Base-by-base conservation (phyloP, 2,888 invertebrate species). In the Eustalomyia histrio region DNA sequence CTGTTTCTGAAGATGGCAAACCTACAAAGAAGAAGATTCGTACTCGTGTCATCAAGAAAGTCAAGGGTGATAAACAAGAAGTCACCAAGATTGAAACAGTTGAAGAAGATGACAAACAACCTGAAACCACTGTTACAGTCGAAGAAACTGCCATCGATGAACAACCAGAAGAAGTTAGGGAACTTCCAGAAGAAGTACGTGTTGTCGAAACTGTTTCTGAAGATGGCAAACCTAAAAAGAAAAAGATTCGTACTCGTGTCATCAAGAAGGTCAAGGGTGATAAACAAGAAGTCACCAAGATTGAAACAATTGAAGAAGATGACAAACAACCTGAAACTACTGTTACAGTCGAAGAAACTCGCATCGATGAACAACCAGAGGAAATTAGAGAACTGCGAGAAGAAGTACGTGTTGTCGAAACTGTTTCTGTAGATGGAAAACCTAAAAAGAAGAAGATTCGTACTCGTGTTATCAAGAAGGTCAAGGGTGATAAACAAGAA, bases 51-150 rank as follows among this genome's bases (percentile, higher is more conserved):
- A 68, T 68, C 12, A 68, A 68, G 9, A 68, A 68, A 47, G 18
- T 68, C 0, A 68, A 68, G 29, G 68, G 68, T 33, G 58, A 58
- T n/a, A 68, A 47, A 18, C 68, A 68, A 58, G 68, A 68, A 33
- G 68, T 68, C 12, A 68, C 68, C 5, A 68, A 68, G 47, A 68
- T 68, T 33, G 57, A 68, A 47, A 68, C 68, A 29, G 58, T 68
- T 8, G 55, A 57, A 29, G 55, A 57, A 57, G 55, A 57, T 57
- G 55, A 57, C 29, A 57, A 57, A 57, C 55, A 57, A 57, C 55
- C 55, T 16, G 24, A 57, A 57, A 57, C 55, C 8, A 57, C 55
- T 14, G 55, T 57, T n/a, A 57, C 55, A 12, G 64, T 64, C 0
- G 64, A 52, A 17, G 64, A 64, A 14, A 29, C 52, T 8, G 17